Base-by-base conservation (phyloP, 2,888 invertebrate genomes). In the Lithophane semibrunnea region DNA sequence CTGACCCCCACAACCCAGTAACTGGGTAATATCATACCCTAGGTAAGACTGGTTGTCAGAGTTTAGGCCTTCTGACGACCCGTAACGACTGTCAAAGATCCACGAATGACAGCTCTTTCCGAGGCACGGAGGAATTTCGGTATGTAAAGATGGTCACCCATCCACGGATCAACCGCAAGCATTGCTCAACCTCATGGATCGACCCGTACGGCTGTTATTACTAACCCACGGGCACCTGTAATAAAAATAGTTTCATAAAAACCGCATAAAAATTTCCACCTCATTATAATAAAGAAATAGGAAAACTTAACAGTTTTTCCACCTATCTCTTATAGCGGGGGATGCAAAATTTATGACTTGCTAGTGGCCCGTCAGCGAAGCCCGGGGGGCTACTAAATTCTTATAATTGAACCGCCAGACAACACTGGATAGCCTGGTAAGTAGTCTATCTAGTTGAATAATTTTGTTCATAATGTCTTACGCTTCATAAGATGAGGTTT, bases 301-400 rank as follows among this genome's bases (percentile, higher is more conserved):
- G 52, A 54, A 76, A 80, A 73, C 65, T 77, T 81, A 84, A 86
- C 81, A 84, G 88, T 88, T 84, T 77, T 82, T 64, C 66, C 58
- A 67, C 65, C 74, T 73, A 78, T 75, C 81, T 79, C 73, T 65
- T 77, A 73, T 71, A 79, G 77, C 76, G 85, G 75, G 79, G 87
- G 80, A 90, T 90, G 90, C 88, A 88, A 90, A 93, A 94, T 92
- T 93, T 93, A 93, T 86, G 86, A 85, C 75, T 75, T 49, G 64
- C 70, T 71, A 68, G 77, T 76, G 79, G 76, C 88, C 88, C 88
- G 90, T 89, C 89, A 90, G 91, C 84, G 52, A 64, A 71, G 73
- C 92, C 91, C 92, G 29, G 24, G 92, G 88, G 94, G 69, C 88
- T 90, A 84, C 91, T 94, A 93, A 92, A 94, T 94, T 92, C 91